A percentile compares a stretch with the other conserved stretches of the same genome.
Evolutionary conservation across 2,113 vertebrate genomes (phyloP).

Genomic region (Clarias macrocephalus): DNA sequence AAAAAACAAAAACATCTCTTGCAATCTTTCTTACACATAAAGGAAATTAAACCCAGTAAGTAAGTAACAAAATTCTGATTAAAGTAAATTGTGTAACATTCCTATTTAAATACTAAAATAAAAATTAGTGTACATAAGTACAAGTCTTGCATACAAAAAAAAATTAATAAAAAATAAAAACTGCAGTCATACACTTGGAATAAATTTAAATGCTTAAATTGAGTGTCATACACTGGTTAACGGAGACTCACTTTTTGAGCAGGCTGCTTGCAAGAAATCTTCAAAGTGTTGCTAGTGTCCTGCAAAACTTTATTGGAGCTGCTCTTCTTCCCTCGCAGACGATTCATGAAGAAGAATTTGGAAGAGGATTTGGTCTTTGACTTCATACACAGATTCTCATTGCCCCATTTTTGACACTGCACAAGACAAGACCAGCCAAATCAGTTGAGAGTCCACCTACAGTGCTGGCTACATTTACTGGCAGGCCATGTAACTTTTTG

Average conservation of each 20-base stretch:
- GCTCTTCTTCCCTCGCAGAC: conserved; percentile 87
- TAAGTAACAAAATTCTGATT: background rate
- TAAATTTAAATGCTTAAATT: background rate
- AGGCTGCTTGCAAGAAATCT: conserved; percentile 66
- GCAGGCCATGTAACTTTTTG: too few species aligned
- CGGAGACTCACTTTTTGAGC: conserved; percentile 77
- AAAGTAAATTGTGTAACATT: background rate
- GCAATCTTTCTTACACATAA: background rate
- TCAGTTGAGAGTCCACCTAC: background rate
- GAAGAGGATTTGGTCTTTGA: conserved; percentile 88
- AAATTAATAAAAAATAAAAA: too few species aligned
- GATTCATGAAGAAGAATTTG: conserved; percentile 93
- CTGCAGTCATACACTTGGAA: background rate
- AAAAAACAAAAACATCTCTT: background rate
- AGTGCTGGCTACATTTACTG: too few species aligned
- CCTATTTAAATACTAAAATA: background rate
- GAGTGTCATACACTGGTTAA: background rate
- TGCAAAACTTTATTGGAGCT: conserved; percentile 85
- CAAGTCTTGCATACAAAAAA: background rate
- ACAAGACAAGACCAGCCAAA: conserved; percentile 41
- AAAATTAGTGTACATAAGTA: background rate
- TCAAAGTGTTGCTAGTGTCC: conserved; percentile 88
- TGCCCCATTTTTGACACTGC: conserved; percentile 90
- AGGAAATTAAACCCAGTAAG: background rate
- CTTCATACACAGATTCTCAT: conserved; percentile 87